Conservation (phyloP, 2,113 vertebrate genomes). For the Pleuronectes platessa region DNA sequence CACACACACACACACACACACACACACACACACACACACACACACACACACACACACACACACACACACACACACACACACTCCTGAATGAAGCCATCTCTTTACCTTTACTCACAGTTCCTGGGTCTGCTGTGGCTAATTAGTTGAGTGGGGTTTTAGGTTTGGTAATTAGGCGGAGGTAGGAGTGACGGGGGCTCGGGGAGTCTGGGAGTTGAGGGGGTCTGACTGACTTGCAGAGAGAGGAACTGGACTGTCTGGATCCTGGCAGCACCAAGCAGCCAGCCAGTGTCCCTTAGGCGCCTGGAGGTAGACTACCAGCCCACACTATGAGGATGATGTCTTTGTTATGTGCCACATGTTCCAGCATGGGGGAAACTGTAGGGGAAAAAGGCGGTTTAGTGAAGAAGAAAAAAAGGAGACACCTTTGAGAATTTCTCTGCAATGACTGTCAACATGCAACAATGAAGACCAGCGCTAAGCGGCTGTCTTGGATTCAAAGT, state of each 20-base stretch:
- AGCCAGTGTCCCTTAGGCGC: slow-evolving; percentile 76
- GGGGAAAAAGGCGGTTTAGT: slow-evolving; percentile 32
- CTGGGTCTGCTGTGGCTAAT: slow-evolving; percentile 91
- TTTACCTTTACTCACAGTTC: slow-evolving; percentile 89
- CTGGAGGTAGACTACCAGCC: slow-evolving; percentile 71
- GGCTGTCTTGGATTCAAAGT: slow-evolving; percentile 11
- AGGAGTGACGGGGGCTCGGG: slow-evolving; percentile 77
- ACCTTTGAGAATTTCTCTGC: slow-evolving; percentile 52
- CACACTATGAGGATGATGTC: slow-evolving; percentile 76
- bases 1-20: slow-evolving; percentile 17
- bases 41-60: slow-evolving; percentile 39
- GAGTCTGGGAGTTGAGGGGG: slow-evolving; percentile 76
- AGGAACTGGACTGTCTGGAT: slow-evolving; percentile 79
- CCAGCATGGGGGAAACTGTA: slow-evolving; percentile 32
- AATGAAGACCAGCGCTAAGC: slow-evolving; percentile 17
- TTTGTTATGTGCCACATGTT: slow-evolving; percentile 78
- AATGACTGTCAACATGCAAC: slow-evolving; percentile 34
- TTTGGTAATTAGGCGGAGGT: slow-evolving; percentile 81
- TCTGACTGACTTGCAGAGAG: slow-evolving; percentile 74
- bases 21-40: slow-evolving; percentile 23
- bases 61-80: slow-evolving; percentile 33
- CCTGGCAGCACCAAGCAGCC: slow-evolving; percentile 74
- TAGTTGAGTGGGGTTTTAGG: slow-evolving; percentile 88
- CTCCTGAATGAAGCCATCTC: slow-evolving; percentile 87
- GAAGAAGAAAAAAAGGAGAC: slow-evolving; percentile 10